These are phyloP conservation scores for Ganaspis brasiliensis DNA, from an alignment of 2,888 invertebrate genomes.

Conservation along the genomic window DNA sequence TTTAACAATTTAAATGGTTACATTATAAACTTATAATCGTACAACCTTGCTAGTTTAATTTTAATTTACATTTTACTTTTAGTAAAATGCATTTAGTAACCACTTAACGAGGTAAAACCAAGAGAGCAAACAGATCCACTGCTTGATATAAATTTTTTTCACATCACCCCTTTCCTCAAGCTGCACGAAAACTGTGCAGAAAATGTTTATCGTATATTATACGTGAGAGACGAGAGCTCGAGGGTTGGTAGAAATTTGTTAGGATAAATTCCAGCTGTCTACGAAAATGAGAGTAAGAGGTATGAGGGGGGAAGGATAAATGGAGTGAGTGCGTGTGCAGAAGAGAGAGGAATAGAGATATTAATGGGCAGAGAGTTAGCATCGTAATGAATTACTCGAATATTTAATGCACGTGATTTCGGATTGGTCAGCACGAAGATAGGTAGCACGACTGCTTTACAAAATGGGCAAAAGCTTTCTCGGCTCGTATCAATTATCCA, in stretches of 20 bases:
- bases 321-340: conserved; percentile 43
- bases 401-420: conserved; percentile 77
- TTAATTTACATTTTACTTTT: neutral
- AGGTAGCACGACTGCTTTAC: conserved; percentile 69
- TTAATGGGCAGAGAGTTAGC: conserved; percentile 65
- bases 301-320: conserved; percentile 41
- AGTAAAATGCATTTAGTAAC: neutral
- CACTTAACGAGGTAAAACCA: conserved; percentile 20
- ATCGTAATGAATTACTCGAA: conserved; percentile 77
- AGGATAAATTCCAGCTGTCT: conserved; percentile 76
- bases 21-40: neutral
- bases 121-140: conserved; percentile 53
- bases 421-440: conserved; percentile 76
- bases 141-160: conserved; percentile 67
- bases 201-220: conserved; percentile 73
- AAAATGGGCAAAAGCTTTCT: conserved; percentile 64
- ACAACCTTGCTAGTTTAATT: neutral
- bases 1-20: no score
- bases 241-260: conserved; percentile 70
- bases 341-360: conserved; percentile 32
- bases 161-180: conserved; percentile 51
- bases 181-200: conserved; percentile 56
- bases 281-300: conserved; percentile 61
- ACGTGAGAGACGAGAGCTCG: conserved; percentile 60
- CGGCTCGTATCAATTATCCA: conserved; percentile 74